phyloP scores from a whole-genome alignment of 1,140 invertebrate genomes.

The Meloidogyne exigua region DNA sequence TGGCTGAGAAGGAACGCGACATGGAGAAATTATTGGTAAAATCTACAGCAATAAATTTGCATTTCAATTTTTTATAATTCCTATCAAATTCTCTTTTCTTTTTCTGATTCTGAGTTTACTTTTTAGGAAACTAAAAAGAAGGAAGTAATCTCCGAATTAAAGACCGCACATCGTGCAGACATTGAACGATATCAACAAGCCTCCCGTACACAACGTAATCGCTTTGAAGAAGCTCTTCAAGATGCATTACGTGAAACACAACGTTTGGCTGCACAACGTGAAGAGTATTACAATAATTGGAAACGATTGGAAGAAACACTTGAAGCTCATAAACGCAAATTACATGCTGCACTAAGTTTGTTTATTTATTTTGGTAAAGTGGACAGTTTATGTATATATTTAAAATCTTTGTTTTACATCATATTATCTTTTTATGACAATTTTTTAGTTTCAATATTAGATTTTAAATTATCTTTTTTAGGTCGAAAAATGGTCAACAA shows the following conservation, averaged over 20 bases:
- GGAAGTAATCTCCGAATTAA: conserved; percentile 2
- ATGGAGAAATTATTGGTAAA: conserved; percentile 12
- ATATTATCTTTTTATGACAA: neutral
- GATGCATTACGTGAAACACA: conserved; percentile 12
- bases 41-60: neutral
- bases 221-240: conserved; percentile 19
- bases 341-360: conserved; percentile 2
- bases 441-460: too few species aligned
- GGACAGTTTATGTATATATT: neutral
- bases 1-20: conserved; percentile 10
- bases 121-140: conserved; percentile 6
- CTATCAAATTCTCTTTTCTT: neutral
- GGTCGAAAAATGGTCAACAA: conserved; percentile 23
- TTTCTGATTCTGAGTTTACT: neutral
- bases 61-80: neutral
- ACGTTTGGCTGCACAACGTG: conserved; percentile 15
- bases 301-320: conserved; percentile 9
- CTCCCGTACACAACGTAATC: conserved; percentile 1
- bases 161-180: neutral
- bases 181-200: neutral
- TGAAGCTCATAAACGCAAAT: conserved; percentile 3
- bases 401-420: neutral
- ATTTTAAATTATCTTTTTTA: neutral
- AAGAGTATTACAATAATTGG: conserved; percentile 23
- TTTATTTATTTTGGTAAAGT: neutral